Percentiles rank a stretch among this genome's conserved stretches.
phyloP scores from a whole-genome alignment of 2,797 vertebrate species.

The Crax fasciolata region DNA sequence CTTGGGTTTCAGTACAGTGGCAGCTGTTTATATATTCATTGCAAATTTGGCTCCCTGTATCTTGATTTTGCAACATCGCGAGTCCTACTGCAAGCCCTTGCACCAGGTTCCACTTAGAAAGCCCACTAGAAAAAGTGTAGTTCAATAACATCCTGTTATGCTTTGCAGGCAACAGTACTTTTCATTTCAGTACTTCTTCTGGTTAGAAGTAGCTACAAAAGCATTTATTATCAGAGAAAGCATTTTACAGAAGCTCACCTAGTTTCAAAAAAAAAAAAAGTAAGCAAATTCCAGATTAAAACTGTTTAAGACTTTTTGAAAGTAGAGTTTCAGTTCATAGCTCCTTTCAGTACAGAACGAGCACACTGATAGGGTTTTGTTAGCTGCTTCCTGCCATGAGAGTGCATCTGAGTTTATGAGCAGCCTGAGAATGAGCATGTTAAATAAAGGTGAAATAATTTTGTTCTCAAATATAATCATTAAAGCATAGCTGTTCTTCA shows the following conservation, averaged over 20 bases:
- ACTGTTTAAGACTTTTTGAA: not conserved
- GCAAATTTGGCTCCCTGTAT: not conserved
- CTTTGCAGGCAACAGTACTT: not conserved
- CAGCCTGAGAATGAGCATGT: constrained; percentile 7
- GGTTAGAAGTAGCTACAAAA: not conserved
- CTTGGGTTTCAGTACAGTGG: not conserved
- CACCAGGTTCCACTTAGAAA: not conserved
- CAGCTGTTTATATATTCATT: not conserved
- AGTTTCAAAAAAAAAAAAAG: not conserved
- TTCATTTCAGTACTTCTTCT: not conserved
- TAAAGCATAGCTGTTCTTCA: not conserved
- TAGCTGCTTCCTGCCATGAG: constrained; percentile 63
- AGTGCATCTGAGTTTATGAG: constrained; percentile 54
- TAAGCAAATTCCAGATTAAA: not conserved
- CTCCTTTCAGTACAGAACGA: constrained; percentile 26
- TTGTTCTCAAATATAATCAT: not conserved
- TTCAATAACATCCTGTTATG: not conserved
- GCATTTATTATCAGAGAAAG: not conserved
- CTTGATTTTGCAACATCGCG: constrained; percentile 6
- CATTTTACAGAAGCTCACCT: not conserved
- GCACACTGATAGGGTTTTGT: constrained; percentile 42
- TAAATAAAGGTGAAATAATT: not conserved
- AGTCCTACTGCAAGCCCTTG: not conserved
- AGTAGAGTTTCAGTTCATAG: not conserved
- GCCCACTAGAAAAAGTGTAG: not conserved